Evolutionary conservation across 2,797 vertebrate genomes (phyloP).

Genomic region (Notolepis coatsorum): DNA sequence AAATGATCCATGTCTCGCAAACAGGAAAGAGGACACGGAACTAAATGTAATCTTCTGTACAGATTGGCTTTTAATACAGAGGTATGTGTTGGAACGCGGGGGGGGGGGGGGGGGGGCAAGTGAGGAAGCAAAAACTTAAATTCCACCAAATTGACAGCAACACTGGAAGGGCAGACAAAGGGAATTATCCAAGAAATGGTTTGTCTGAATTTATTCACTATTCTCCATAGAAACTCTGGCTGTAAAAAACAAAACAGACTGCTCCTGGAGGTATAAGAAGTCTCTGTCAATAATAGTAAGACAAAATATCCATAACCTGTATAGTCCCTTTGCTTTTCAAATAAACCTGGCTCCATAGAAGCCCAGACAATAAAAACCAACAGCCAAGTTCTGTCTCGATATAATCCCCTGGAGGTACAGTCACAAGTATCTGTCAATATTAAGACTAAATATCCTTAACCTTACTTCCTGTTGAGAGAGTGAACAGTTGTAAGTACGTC

Average conservation of each 20-base stretch:
- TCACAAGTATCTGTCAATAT: background rate
- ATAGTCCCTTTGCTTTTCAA: too few species aligned
- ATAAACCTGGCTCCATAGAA: too few species aligned
- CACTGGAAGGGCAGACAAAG: slow-evolving; percentile 27
- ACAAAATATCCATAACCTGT: too few species aligned
- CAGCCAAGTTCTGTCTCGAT: background rate
- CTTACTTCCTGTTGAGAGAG: too few species aligned
- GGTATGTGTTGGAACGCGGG: slow-evolving; percentile 26
- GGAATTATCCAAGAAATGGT: background rate
- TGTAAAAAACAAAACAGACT: too few species aligned
- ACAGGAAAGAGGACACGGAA: slow-evolving; percentile 24
- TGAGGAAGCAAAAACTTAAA: slow-evolving; percentile 26
- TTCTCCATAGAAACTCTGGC: slow-evolving; percentile 11
- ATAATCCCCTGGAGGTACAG: background rate
- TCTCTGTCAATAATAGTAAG: too few species aligned
- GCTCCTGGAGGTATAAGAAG: too few species aligned
- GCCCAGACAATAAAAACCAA: too few species aligned
- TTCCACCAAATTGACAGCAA: slow-evolving; percentile 34
- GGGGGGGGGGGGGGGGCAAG: too few species aligned
- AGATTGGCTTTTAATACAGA: slow-evolving; percentile 34
- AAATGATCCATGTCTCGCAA: slow-evolving; percentile 18
- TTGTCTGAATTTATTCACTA: slow-evolving; percentile 9
- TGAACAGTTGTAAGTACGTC: too few species aligned
- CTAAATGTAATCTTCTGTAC: slow-evolving; percentile 43
- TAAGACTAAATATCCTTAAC: too few species aligned